These are phyloP conservation scores for Drymonia ruficornis DNA, from an alignment of 2,888 invertebrate genomes.

Conservation along the genomic window DNA sequence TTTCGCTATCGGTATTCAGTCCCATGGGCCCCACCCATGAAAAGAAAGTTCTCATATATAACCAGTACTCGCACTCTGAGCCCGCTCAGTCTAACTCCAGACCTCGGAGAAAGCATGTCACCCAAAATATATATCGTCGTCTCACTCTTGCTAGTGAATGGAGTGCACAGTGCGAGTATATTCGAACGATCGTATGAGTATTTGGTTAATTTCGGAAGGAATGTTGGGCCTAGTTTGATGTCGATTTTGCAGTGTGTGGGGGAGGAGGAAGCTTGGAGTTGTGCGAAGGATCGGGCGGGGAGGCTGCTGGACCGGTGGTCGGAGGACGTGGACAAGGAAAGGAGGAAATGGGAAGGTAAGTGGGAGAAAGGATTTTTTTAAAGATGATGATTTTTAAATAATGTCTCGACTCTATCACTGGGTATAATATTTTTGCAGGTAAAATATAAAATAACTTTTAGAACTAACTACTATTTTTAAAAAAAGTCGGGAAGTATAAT, in stretches of 20 bases:
- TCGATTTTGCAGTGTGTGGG: constrained; percentile 82
- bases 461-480: no score
- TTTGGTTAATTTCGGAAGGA: constrained; percentile 70
- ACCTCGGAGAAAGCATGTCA: constrained; percentile 29
- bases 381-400: no score
- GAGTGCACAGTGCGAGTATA: constrained; percentile 65
- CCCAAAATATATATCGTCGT: not conserved
- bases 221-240: constrained; percentile 79
- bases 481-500: no score
- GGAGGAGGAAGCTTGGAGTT: constrained; percentile 78
- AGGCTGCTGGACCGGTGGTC: constrained; percentile 77
- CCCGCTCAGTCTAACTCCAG: constrained; percentile 58
- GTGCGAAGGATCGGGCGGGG: constrained; percentile 82
- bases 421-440: no score
- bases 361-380: not conserved
- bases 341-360: constrained; percentile 73
- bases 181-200: constrained; percentile 72
- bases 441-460: no score
- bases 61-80: constrained; percentile 36
- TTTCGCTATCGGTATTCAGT: constrained; percentile 5
- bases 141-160: not conserved
- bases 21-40: constrained; percentile 36
- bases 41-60: constrained; percentile 65
- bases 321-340: constrained; percentile 63
- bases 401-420: no score